These are phyloP conservation scores for Gambusia holbrooki DNA, from an alignment of 2,113 vertebrate genomes.

Conservation along the genomic window DNA sequence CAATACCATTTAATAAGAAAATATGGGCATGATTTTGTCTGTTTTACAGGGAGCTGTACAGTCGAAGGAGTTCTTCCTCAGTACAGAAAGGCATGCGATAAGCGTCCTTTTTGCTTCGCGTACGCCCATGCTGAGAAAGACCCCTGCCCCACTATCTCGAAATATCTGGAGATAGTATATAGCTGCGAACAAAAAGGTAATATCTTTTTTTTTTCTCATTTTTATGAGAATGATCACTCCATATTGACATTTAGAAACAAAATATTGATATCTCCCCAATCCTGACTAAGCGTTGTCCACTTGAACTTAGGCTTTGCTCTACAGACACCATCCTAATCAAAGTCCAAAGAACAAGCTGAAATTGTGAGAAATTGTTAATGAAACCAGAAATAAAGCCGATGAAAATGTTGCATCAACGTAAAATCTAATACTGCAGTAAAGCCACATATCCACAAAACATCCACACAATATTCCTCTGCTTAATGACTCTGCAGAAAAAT, in stretches of 20 bases:
- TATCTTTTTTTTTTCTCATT: background rate
- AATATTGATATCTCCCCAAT: background rate
- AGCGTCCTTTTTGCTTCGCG: slow-evolving; percentile 68
- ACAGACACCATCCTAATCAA: too few species aligned
- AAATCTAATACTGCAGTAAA: too few species aligned
- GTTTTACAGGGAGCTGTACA: slow-evolving; percentile 64
- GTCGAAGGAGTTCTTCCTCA: slow-evolving; percentile 63
- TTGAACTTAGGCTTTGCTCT: too few species aligned
- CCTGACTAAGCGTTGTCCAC: too few species aligned
- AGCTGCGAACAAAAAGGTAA: slow-evolving; percentile 82
- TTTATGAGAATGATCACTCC: background rate
- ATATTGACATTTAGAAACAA: background rate
- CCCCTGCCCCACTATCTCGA: slow-evolving; percentile 74
- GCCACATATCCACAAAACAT: too few species aligned
- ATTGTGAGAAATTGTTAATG: too few species aligned
- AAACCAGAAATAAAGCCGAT: too few species aligned
- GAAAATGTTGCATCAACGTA: too few species aligned
- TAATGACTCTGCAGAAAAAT: too few species aligned
- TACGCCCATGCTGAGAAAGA: slow-evolving; percentile 64
- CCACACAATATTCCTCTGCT: too few species aligned
- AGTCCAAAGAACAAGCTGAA: too few species aligned
- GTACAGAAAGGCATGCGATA: slow-evolving; percentile 75
- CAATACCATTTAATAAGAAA: background rate
- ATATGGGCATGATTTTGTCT: background rate
- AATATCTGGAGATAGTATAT: slow-evolving; percentile 80